phyloP scores from a whole-genome alignment of 2,888 invertebrate species.

The Zonitis immaculata region DNA sequence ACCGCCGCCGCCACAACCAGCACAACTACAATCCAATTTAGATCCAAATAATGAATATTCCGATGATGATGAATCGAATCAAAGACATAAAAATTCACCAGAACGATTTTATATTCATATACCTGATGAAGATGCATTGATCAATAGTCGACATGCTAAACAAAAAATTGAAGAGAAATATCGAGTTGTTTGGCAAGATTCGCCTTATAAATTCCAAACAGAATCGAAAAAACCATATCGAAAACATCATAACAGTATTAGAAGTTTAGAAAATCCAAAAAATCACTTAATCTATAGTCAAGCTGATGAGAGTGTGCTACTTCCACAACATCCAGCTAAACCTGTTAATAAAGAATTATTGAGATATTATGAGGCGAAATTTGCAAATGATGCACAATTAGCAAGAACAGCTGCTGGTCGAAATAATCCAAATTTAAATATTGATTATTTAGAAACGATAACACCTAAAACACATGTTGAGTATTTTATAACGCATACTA shows the following conservation, averaged over 20 bases:
- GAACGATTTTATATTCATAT: slow-evolving; percentile 32
- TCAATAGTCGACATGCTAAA: slow-evolving; percentile 30
- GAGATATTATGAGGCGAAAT: slow-evolving; percentile 35
- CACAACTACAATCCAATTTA: slow-evolving; percentile 21
- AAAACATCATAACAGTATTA: slow-evolving; percentile 23
- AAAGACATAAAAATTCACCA: slow-evolving; percentile 24
- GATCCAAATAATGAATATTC: slow-evolving; percentile 17
- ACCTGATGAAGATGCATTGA: slow-evolving; percentile 26
- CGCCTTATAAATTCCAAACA: slow-evolving; percentile 23
- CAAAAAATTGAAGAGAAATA: slow-evolving; percentile 29
- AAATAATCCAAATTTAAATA: background rate
- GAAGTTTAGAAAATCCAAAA: no score
- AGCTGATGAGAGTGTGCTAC: no score
- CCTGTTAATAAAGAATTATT: slow-evolving; percentile 22
- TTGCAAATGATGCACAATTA: slow-evolving; percentile 29
- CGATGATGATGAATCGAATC: slow-evolving; percentile 16
- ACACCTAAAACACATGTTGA: background rate
- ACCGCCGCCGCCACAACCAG: slow-evolving; percentile 15
- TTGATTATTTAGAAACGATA: background rate
- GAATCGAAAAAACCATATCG: slow-evolving; percentile 22
- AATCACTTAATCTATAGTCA: no score
- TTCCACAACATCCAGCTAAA: slow-evolving; percentile 5
- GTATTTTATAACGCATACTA: background rate
- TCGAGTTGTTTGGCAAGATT: slow-evolving; percentile 31
- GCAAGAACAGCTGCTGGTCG: background rate